Base-by-base conservation (phyloP, 2,888 invertebrate species). In the Cryptocheilus praepositus region DNA sequence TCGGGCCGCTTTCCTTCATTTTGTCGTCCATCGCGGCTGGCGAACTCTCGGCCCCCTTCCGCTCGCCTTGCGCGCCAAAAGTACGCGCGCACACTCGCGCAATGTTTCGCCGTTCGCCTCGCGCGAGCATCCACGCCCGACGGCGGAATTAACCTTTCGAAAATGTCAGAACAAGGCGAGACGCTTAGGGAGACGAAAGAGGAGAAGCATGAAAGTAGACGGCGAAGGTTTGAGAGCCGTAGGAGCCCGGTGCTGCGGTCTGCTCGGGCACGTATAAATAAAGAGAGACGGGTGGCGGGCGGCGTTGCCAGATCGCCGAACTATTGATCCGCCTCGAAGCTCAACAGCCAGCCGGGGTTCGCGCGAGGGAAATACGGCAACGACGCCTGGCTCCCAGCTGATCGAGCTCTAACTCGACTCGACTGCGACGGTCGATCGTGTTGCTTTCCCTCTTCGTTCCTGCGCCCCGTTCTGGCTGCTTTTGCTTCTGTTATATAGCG, bases 321-420 rank as follows among this genome's bases (percentile, higher is more conserved):
- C 76, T 85, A 84, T 86, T 85, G 85, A 86, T 85, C 85, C 76
- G 62, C 72, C 60, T 7, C 62, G 64, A 70, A 64, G 64, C 61
- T 67, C 63, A 69, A 49, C 62, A 49, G 59, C 67, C 66, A 71
- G 76, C 67, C 80, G 76, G 81, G 80, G 81, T 76, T 82, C 80
- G 71, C 70, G 67, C 70, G 51, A 28, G 8, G 11, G 70, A 45
- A 13, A 78, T 59, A 54, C 57, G 85, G 81, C 85, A 86, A 85
- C 85, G 61, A 15, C 28, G 86, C 77, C 16, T 28, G 52, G 61
- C 70, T 77, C 81, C 81, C 85, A 85, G 85, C 85, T 85, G 83
- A 84, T 84, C 82, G 75, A 67, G 74, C 64, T 55, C 22, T 51
- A n/a, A 15, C 64, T 65, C 58, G 53, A 54, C 49, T 25, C 21